These are phyloP conservation scores for Aix galericulata DNA, from an alignment of 2,113 vertebrate genomes.

Conservation along the genomic window DNA sequence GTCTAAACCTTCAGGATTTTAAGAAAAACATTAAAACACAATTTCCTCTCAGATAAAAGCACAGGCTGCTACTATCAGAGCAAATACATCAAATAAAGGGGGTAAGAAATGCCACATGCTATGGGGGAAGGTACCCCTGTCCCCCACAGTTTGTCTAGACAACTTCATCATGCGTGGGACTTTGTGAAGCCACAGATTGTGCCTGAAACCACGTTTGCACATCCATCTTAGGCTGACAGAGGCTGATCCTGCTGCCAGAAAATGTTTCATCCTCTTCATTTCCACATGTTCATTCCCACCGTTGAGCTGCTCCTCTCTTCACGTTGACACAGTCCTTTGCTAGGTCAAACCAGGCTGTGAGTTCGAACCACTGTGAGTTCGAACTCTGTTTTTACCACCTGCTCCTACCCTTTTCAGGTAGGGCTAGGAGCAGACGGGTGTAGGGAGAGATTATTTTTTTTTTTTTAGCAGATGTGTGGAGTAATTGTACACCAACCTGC, in stretches of 20 bases:
- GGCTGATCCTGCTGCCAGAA: neutral
- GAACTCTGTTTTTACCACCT: neutral
- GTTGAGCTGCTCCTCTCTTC: neutral
- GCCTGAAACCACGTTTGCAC: neutral
- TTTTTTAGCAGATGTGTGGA: neutral
- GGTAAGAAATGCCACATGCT: neutral
- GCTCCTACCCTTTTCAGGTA: neutral
- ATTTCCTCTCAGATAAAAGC: neutral
- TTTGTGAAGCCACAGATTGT: neutral
- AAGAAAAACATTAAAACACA: slow-evolving; percentile 14
- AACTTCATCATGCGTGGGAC: fast-evolving
- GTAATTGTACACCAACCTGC: neutral
- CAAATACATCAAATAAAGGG: neutral
- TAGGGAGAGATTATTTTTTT: neutral
- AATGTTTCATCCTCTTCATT: neutral
- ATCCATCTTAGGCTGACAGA: neutral
- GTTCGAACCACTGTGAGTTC: neutral
- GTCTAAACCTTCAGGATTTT: neutral
- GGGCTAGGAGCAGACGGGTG: neutral
- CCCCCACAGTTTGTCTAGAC: neutral
- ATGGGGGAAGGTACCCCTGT: neutral
- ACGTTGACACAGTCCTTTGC: neutral
- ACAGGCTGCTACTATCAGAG: neutral
- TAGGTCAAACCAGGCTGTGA: neutral
- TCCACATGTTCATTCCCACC: neutral